Evolutionary conservation across 2,888 invertebrate species (phyloP), one percentile per base, ranked within the genome.

Genomic region (Coleophora flavipennella): DNA sequence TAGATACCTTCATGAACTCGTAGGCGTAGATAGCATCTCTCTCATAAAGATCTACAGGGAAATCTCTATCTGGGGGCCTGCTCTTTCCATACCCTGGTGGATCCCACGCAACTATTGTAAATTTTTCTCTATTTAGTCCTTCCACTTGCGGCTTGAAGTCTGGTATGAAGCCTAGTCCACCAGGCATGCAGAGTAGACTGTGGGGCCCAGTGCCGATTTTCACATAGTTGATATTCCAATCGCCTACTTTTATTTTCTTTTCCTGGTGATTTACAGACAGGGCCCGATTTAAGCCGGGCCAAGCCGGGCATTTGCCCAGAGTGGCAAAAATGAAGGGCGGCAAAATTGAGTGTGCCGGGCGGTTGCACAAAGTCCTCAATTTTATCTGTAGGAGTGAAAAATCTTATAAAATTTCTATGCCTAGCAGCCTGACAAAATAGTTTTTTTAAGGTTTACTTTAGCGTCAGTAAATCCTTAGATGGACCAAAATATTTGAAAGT

Each of bases 1-100:
- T 20, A 20, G 6, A 20, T 20, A 80, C 91, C 76, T 89, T 85
- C 92, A 95, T 93, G 35, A 96, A 84, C 39, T 88, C 72, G 46
- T 87, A 79, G 9, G 92, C 94, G 45, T 75, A 70, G 25, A 87
- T 81, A 4, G 95, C 95, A 83, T 96, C 96, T 46, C 86, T 87
- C 40, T 90, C 86, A 53, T 90, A 91, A 65, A 93, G 94, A 53
- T 93, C 86, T 0, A 80, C 55, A 0, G 87, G 77, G 62, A 93
- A 95, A n/a, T 87, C 78, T 47, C 92, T 86, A 14, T 88, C 79
- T 0, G 94, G 94, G 0, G 95, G 95, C 46, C 91, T 86, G 43
- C 94, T 95, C 44, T 89, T 88, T 1, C 96, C 96, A 76, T 94
- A 95, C 0, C 96, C 96, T 0, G 93, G 92, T 0, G 95, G 95